A percentile compares a stretch with the other conserved stretches of the same genome.
phyloP scores from a whole-genome alignment of 2,113 vertebrate species.

The Clarias macrocephalus region DNA sequence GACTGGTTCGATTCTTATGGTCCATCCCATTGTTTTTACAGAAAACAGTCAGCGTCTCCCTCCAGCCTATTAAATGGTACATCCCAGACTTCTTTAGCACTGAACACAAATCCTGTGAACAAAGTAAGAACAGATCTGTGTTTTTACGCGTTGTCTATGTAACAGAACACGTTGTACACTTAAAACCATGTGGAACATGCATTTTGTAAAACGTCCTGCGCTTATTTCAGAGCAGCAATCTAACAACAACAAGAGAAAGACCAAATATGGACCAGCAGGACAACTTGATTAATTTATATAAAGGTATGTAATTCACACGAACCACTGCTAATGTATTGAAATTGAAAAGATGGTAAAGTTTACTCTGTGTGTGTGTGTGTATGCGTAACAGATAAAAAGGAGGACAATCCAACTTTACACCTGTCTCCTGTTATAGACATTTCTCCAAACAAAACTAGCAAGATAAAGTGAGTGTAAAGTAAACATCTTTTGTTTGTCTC shows the following conservation, averaged over 20 bases:
- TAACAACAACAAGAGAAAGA: constrained; percentile 38
- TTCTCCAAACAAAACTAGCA: constrained; percentile 62
- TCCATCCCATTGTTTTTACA: constrained; percentile 50
- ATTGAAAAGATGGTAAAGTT: not conserved
- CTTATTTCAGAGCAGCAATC: constrained; percentile 55
- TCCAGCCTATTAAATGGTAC: constrained; percentile 63
- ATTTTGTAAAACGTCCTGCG: not conserved
- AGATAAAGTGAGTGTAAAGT: constrained; percentile 40
- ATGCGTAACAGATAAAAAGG: constrained; percentile 66
- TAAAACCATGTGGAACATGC: not conserved
- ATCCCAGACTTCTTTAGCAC: constrained; percentile 52
- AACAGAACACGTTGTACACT: not conserved
- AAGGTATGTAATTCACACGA: constrained; percentile 53
- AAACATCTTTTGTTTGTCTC: not conserved
- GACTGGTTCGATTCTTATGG: constrained; percentile 4
- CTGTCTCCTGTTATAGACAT: constrained; percentile 67
- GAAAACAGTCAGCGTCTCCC: constrained; percentile 65
- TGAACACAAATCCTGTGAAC: constrained; percentile 51
- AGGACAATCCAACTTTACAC: constrained; percentile 61
- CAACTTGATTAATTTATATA: constrained; percentile 51
- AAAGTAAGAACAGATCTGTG: constrained; percentile 52
- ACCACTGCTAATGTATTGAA: not conserved
- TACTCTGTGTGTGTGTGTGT: constrained; percentile 6
- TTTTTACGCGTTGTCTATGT: not conserved
- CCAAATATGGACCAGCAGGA: constrained; percentile 63